These are phyloP conservation scores for Chitala chitala DNA, from an alignment of 2,113 vertebrate species.

Conservation along the genomic window DNA sequence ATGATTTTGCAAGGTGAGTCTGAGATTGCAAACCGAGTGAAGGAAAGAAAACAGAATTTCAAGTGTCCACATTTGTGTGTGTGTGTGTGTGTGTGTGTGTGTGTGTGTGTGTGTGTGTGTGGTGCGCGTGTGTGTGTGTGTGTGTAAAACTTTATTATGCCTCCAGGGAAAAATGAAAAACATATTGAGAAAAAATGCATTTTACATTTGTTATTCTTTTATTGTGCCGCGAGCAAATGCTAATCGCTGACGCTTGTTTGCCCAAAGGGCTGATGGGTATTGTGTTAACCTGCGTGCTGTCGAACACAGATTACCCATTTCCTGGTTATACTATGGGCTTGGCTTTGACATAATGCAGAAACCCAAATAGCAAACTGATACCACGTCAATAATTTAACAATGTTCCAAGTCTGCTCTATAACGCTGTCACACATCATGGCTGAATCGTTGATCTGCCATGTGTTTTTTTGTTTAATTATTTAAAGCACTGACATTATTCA, in stretches of 20 bases:
- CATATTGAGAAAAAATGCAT: constrained; percentile 14
- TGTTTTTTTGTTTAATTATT: constrained; percentile 14
- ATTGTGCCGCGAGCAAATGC: constrained; percentile 4
- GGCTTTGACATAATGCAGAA: too few relatives aligned
- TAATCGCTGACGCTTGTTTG: neutral
- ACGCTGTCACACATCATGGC: constrained; percentile 6
- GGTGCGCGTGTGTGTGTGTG: too few relatives aligned
- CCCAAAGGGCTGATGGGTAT: neutral
- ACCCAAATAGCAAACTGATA: too few relatives aligned
- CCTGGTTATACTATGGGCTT: too few relatives aligned
- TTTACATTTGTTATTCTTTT: constrained; percentile 18
- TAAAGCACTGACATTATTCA: neutral
- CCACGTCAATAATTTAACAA: neutral
- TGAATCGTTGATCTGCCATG: neutral
- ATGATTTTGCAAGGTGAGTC: constrained; percentile 7
- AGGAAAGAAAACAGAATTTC: constrained; percentile 1
- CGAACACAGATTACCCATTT: neutral
- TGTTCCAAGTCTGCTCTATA: neutral
- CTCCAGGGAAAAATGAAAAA: constrained; percentile 17
- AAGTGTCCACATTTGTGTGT: constrained; percentile 2
- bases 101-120: too few relatives aligned
- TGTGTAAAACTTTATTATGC: constrained; percentile 12
- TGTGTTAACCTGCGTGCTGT: neutral
- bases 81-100: too few relatives aligned
- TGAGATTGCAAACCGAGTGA: neutral